Base-by-base conservation (phyloP, 2,888 invertebrate genomes). In the Lepetodrilus schrolli region DNA sequence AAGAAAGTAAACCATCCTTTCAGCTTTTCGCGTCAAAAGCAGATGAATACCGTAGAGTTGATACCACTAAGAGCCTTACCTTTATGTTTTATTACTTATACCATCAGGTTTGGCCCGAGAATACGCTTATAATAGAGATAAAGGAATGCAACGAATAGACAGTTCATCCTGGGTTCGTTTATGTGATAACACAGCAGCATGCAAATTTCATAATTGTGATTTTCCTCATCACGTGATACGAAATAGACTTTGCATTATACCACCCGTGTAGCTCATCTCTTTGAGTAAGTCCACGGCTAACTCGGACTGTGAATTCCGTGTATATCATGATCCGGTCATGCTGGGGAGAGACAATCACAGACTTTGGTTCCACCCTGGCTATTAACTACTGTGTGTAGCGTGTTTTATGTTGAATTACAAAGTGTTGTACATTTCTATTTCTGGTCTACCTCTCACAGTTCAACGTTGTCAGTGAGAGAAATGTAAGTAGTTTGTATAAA, bases 141-240 rank as follows among this genome's bases (percentile, higher is more conserved):
- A n/a, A 58, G 58, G 58, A 30, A 58, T 58, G 58, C 30, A 17
- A 13, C 8, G 13, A 13, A 30, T 30, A 58, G 26, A 58, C 34
- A 58, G 26, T n/a, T 30, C 34, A 13, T 58, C 10, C 34, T 58
- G 17, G 30, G 58, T 58, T 58, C 34, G 13, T 13, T 34, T 58
- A 17, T 21, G 17, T 10, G 26, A 30, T 30, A 30, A 30, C 58
- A 30, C 58, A 58, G 58, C 58, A n/a, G 58, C 30, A 30, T 23
- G 30, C 34, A 58, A 58, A 58, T 58, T 58, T 30, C 30, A 30
- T 58, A 58, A 58, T 58, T 58, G 58, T 58, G 30, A 58, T 30
- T 58, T 58, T 58, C 58, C 17, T 30, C 43, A 7, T 43, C 43
- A 43, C 43, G 17, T 43, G 43, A 43, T 17, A 43, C 43, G 13